Conservation (phyloP, 2,113 vertebrate species). For the Pelobates fuscus region DNA sequence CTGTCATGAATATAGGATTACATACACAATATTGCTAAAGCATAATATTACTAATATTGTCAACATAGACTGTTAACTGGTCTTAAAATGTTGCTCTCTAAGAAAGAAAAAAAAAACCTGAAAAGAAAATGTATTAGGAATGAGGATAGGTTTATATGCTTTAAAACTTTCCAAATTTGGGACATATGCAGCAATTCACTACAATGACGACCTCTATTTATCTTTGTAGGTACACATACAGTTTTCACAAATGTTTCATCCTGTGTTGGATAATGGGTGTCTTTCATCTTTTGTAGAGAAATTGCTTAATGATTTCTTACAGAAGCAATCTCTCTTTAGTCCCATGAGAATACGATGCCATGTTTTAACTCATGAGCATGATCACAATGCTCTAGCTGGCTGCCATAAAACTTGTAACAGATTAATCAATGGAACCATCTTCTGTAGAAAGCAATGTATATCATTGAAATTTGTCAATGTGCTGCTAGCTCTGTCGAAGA, state of each 20-base stretch:
- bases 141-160: too few relatives aligned
- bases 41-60: too few relatives aligned
- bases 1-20: too few relatives aligned
- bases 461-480: conserved; percentile 7
- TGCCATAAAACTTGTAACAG: conserved; percentile 7
- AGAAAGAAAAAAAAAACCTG: too few relatives aligned
- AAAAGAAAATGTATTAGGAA: too few relatives aligned
- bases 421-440: neutral
- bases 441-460: neutral
- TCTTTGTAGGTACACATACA: neutral
- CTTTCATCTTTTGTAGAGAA: conserved; percentile 19
- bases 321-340: conserved; percentile 12
- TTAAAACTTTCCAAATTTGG: neutral
- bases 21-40: too few relatives aligned
- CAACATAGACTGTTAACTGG: too few relatives aligned
- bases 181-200: neutral
- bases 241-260: neutral
- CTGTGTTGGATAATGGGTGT: neutral
- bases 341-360: conserved; percentile 7
- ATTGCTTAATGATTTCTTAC: conserved; percentile 26
- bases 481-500: neutral
- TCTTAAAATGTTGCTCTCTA: too few relatives aligned
- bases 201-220: neutral
- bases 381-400: conserved; percentile 1
- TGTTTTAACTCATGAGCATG: conserved; percentile 16